Evolutionary conservation across 2,888 invertebrate species (phyloP), one percentile per base, ranked within the genome.

Genomic region (Xestobium rufovillosum): DNA sequence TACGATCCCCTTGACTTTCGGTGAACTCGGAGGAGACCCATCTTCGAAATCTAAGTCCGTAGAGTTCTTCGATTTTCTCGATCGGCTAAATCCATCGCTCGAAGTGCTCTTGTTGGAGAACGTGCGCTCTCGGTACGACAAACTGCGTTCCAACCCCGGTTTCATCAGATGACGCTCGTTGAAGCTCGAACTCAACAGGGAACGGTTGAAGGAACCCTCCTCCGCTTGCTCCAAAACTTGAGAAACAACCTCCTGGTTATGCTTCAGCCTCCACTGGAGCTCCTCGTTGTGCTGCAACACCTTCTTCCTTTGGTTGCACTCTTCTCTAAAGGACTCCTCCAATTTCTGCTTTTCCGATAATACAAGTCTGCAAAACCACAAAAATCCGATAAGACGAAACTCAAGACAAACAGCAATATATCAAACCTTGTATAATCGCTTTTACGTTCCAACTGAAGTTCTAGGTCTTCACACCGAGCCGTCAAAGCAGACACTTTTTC

Each of bases 221-320:
- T 51, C 50, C 15, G 60, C 53, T 26, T 64, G 59, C 44, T 67
- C 66, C 8, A 63, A 48, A 3, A 68, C 60, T 32, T 64, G 65
- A 17, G 55, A 61, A 11, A 73, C 69, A 28, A 85, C 82, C 65
- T 86, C 83, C 38, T 80, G 81, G 60, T 84, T 86, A 61, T 88
- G 86, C 53, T 83, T 75, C 39, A 92, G 72, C 57, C 84, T 84
- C 78, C 88, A 94, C 52, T 85, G 76, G 2, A 92, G 72, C 64
- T 91, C 88, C 66, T 94, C 94, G 58, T 90, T 91, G 57, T 85
- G 78, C 56, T 85, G 83, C 1, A 78, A 76, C 30, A 90, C 66
- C 2, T 88, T 71, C 42, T 83, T 78, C 53, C 85, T 85, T 47
- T 84, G 83, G 55, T 85, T 82, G 2, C 76, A 70, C 60, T 90